Evolutionary conservation across 2,113 vertebrate genomes (phyloP).

Genomic region (Xiphophorus hellerii): DNA sequence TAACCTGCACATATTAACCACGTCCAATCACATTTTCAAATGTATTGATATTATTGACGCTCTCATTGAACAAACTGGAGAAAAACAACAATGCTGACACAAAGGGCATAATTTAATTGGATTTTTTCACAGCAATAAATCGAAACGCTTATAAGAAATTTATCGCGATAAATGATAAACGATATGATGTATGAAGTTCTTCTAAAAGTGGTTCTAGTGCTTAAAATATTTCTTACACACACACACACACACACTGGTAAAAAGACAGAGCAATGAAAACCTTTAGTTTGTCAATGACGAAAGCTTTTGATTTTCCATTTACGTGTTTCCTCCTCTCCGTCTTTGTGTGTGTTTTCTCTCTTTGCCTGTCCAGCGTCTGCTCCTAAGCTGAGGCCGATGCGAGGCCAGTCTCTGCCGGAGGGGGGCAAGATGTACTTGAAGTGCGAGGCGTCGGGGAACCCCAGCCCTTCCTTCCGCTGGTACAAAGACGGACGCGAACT

Average conservation of each 20-base stretch:
- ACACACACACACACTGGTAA: not conserved
- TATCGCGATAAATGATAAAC: no score
- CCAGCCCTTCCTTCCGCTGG: slow-evolving; percentile 94
- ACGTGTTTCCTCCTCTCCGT: not conserved
- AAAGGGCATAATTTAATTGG: no score
- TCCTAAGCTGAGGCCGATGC: slow-evolving; percentile 92
- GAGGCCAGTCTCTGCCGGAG: slow-evolving; percentile 87
- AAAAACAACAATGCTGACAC: no score
- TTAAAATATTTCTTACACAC: not conserved
- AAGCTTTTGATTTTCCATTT: slow-evolving; percentile 35
- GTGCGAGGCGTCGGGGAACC: slow-evolving; percentile 92
- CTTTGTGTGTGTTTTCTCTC: slow-evolving; percentile 14
- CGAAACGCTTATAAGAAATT: no score
- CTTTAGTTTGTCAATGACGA: slow-evolving; percentile 32
- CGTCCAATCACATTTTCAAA: no score
- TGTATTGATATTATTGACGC: no score
- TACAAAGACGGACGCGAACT: slow-evolving; percentile 95
- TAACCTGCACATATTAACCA: no score
- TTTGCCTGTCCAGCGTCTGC: slow-evolving; percentile 80
- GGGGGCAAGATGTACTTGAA: slow-evolving; percentile 93
- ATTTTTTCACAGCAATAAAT: no score
- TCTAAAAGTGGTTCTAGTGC: not conserved
- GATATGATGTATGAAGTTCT: not conserved
- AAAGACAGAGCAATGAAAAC: slow-evolving; percentile 21
- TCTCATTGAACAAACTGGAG: no score